These are phyloP conservation scores for Eptatretus atami DNA, from an alignment of 2,797 vertebrate species.

Conservation along the genomic window DNA sequence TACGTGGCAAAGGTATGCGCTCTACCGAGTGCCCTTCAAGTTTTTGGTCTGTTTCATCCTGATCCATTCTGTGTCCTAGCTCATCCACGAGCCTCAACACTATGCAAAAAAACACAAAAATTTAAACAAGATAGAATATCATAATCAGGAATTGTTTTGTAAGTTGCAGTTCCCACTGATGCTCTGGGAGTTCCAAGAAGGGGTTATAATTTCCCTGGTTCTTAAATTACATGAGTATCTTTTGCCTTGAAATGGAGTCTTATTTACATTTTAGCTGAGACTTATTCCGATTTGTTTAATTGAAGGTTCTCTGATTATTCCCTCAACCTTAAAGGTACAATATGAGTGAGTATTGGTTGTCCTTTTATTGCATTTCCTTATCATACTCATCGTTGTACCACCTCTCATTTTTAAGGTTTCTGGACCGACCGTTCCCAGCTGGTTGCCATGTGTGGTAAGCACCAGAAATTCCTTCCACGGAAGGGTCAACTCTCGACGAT, in stretches of 20 bases:
- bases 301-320: conserved; percentile 11
- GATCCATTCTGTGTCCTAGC: too few relatives aligned
- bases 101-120: too few relatives aligned
- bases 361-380: conserved; percentile 11
- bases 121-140: too few relatives aligned
- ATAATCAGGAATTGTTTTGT: too few relatives aligned
- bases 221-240: too few relatives aligned
- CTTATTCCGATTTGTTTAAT: background rate
- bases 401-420: conserved; percentile 21
- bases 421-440: conserved; percentile 49
- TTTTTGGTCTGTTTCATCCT: too few relatives aligned
- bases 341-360: conserved; percentile 10
- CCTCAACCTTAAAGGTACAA: conserved; percentile 10
- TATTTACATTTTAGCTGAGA: background rate
- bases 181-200: too few relatives aligned
- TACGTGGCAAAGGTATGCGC: too few relatives aligned
- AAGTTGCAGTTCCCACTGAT: too few relatives aligned
- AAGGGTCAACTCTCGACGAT: conserved; percentile 23
- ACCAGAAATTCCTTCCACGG: conserved; percentile 29
- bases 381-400: background rate
- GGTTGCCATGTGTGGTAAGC: conserved; percentile 29
- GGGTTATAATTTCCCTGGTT: too few relatives aligned
- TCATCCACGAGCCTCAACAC: too few relatives aligned
- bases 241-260: background rate
- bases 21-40: too few relatives aligned